Evolutionary conservation across 2,888 invertebrate genomes (phyloP).

Genomic region (Oxyscelio sp.): DNA sequence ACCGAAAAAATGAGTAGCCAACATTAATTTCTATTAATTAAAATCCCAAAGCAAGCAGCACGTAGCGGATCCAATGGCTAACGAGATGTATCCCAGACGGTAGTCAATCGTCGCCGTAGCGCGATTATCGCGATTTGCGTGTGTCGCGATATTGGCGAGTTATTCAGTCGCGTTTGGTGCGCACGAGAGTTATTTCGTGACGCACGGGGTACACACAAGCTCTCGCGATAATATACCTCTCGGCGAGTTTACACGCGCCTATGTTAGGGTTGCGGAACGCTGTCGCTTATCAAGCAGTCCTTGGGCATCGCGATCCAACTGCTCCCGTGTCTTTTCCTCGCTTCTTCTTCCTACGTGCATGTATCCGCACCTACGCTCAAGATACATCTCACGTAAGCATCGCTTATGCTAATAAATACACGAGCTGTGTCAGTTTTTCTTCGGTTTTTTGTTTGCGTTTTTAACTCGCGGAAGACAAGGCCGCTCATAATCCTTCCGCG

Average conservation of each 20-base stretch:
- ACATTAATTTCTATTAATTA: constrained; percentile 48
- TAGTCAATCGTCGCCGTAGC: constrained; percentile 46
- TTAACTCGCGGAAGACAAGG: constrained; percentile 57
- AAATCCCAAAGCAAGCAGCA: constrained; percentile 42
- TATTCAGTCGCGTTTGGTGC: constrained; percentile 33
- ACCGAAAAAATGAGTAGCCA: constrained; percentile 30
- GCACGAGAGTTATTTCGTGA: constrained; percentile 48
- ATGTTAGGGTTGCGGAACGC: constrained; percentile 49
- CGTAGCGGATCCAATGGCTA: constrained; percentile 16
- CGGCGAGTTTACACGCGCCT: constrained; percentile 59
- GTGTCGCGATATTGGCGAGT: constrained; percentile 60
- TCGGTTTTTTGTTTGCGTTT: constrained; percentile 8
- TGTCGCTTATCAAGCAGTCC: constrained; percentile 66
- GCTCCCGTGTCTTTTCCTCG: constrained; percentile 38
- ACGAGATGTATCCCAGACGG: constrained; percentile 45
- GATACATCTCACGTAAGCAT: constrained; percentile 59
- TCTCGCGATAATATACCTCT: constrained; percentile 59
- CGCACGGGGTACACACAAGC: constrained; percentile 40
- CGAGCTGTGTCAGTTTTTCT: constrained; percentile 19
- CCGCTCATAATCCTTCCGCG: constrained; percentile 63
- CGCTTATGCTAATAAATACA: constrained; percentile 71
- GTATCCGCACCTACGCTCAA: constrained; percentile 66
- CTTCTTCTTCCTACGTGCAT: constrained; percentile 38
- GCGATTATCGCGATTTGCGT: constrained; percentile 50
- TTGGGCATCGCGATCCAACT: constrained; percentile 46